Base-by-base conservation (phyloP, 2,888 invertebrate species). In the Tenthredo notha region DNA sequence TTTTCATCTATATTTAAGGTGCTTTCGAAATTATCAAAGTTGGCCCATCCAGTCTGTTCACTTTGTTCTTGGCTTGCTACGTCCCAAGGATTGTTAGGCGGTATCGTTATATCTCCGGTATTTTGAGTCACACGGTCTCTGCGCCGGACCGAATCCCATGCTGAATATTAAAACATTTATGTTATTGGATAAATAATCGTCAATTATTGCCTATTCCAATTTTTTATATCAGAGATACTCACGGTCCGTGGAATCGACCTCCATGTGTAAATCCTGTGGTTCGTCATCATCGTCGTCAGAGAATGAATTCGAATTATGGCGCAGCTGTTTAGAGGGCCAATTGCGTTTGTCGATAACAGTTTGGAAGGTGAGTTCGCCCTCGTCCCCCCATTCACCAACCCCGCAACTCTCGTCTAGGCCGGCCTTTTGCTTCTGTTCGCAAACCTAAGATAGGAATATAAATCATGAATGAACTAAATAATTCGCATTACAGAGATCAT, bases 201-300 rank as follows among this genome's bases (percentile, higher is more conserved):
- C 37, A 21, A 82, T 74, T 33, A 67, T 43, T 43, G 18, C 43
- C 37, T 61, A 18, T 58, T 47, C 50, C 0, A 70, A 82, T 83
- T 43, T 74, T 78, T 58, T 4, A 61, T 61, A 12, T 25, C 61
- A 10, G 21, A 33, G 29, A 6, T 47, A 92, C 94, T 93, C 92
- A 95, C 95, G 93, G 90, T 95, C 94, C 29, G 92, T 92, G 12
- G 91, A 86, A 88, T 94, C 93, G n/a, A 92, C 90, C 84, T 95
- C 94, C 90, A 94, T 94, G 21, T 91, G 91, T 80, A 92, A 88
- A 40, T 93, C 91, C 33, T 90, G 90, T n/a, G 90, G 91, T 21
- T 92, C 93, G 84, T 92, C 92, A 54, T 94, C 94, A 70, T 94
- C 94, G 85, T 94, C 94, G 86, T 94, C 94, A 86, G 94, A 94